Evolutionary conservation across 1,140 invertebrate species (phyloP).

Genomic region (Atopsyche davidsoni): DNA sequence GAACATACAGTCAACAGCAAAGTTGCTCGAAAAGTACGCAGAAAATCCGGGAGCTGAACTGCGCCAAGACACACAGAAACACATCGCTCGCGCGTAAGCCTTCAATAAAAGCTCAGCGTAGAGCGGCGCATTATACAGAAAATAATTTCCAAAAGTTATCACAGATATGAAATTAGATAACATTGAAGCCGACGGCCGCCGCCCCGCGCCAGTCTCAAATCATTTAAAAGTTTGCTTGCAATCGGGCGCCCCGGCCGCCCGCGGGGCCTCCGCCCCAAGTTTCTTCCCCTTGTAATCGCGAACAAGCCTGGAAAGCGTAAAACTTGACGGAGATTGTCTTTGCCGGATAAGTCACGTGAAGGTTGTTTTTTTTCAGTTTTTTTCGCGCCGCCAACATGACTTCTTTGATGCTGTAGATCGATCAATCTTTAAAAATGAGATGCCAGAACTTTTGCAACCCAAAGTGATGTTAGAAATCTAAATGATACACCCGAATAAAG

Average conservation of each 20-base stretch:
- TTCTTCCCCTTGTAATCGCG: slow-evolving; percentile 15
- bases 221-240: slow-evolving; percentile 23
- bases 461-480: no score
- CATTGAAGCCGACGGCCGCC: slow-evolving; percentile 10
- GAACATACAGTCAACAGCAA: no score
- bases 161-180: slow-evolving; percentile 24
- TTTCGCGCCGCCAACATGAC: no score
- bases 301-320: slow-evolving; percentile 6
- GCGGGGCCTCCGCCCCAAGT: slow-evolving; percentile 13
- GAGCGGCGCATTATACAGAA: slow-evolving; percentile 12
- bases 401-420: no score
- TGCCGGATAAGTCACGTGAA: slow-evolving; percentile 2
- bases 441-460: no score
- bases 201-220: slow-evolving; percentile 15
- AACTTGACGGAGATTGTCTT: slow-evolving; percentile 2
- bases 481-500: no score
- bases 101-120: not conserved
- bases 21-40: no score
- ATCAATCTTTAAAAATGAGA: no score
- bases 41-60: no score
- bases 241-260: slow-evolving; percentile 10
- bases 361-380: not conserved
- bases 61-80: slow-evolving; percentile 14
- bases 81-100: no score
- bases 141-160: slow-evolving; percentile 21